Base-by-base conservation (phyloP, 2,888 invertebrate genomes). In the Philonicus albiceps region DNA sequence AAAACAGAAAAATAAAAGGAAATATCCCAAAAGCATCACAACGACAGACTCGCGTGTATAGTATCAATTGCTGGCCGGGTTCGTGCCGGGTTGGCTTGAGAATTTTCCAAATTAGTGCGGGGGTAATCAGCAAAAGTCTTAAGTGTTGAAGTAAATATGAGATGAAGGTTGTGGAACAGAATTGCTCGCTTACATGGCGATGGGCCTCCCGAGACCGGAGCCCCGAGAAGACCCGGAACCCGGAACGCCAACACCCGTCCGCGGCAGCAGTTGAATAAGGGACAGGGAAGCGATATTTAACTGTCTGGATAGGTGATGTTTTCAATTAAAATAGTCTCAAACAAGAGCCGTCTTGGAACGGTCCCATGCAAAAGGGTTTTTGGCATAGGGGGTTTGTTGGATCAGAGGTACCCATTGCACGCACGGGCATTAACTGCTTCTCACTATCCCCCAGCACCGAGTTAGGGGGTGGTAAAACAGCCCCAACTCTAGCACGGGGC, bases 111-210 rank as follows among this genome's bases (percentile, higher is more conserved):
- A 80, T 80, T 80, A 80, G 30, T 53, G 31, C n/a, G 53, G 53
- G 53, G 27, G 80, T 80, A 80, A 53, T 80, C 80, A 80, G 80
- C 22, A 53, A 80, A 53, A 53, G 80, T 80, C 80, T 80, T 80
- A 49, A 80, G 80, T 80, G 80, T 80, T 80, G 75, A 75, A 64
- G 64, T 64, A 64, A 64, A 64, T 75, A 37, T 19, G 37, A 75
- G 34, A 75, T 75, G n/a, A 75, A 75, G 31, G 75, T 16, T 34
- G 5, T 37, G 19, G 64, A 43, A 13, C 40, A 43, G 40, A 43
- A 43, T 8, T 27, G 22, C 64, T 64, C 64, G 27, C 64, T 19
- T 64, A 27, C 27, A 75, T n/a, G 75, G 16, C 5, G 75, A 22
- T 37, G 31, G 16, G 75, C 1, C 75, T 8, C 13, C 3, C 40